These are phyloP conservation scores for Scartelaos histophorus DNA, from an alignment of 2,113 vertebrate genomes.

Conservation along the genomic window DNA sequence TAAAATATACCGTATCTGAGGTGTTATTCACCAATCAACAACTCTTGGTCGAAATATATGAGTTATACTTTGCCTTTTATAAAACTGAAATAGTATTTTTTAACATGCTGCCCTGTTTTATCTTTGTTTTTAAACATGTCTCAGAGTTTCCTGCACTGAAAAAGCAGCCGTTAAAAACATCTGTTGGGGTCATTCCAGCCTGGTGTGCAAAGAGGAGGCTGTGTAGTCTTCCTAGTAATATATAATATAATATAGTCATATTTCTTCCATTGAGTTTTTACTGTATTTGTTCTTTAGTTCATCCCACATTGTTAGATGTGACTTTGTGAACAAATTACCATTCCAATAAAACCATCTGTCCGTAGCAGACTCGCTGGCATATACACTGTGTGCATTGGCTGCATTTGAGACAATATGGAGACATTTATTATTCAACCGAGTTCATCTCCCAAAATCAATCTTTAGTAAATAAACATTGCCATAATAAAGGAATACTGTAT, in stretches of 20 bases:
- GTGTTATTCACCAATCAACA: neutral
- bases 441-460: neutral
- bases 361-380: constrained; percentile 30
- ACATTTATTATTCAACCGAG: constrained; percentile 26
- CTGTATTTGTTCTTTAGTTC: constrained; percentile 16
- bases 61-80: too few relatives aligned
- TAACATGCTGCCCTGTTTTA: constrained; percentile 35
- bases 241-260: too few relatives aligned
- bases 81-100: too few relatives aligned
- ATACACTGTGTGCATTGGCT: constrained; percentile 18
- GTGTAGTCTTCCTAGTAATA: too few relatives aligned
- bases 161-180: constrained; percentile 34
- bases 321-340: constrained; percentile 26
- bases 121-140: constrained; percentile 27
- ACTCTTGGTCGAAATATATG: neutral
- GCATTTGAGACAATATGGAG: constrained; percentile 15
- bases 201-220: too few relatives aligned
- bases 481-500: neutral
- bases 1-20: too few relatives aligned
- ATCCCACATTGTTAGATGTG: constrained; percentile 14
- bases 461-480: neutral
- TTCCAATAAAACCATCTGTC: constrained; percentile 32
- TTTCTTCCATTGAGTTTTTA: constrained; percentile 6
- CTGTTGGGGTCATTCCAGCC: constrained; percentile 47
- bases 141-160: constrained; percentile 10